These are phyloP conservation scores for Eueremaeus valkanovi DNA, from an alignment of 2,888 invertebrate genomes.

Conservation along the genomic window DNA sequence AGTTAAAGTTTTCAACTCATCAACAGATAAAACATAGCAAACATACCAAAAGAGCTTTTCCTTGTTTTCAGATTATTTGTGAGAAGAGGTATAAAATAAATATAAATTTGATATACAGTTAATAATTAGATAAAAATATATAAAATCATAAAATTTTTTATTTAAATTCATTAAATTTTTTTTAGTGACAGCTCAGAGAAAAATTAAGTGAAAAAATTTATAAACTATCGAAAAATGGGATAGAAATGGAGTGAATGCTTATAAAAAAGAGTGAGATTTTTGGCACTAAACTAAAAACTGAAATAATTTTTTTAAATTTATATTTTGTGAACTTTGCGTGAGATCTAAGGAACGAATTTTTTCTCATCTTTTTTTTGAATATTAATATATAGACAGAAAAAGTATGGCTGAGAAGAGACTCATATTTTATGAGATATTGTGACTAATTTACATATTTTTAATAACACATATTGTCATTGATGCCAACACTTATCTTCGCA, in stretches of 20 bases:
- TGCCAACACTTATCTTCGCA: not conserved
- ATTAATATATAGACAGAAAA: no score
- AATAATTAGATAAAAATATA: not conserved
- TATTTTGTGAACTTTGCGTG: not conserved
- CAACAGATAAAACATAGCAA: not conserved
- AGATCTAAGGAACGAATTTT: not conserved
- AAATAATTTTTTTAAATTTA: not conserved
- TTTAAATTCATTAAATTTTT: not conserved
- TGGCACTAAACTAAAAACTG: not conserved
- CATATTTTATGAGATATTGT: constrained; percentile 12
- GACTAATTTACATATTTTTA: constrained; percentile 36
- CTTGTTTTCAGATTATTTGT: not conserved
- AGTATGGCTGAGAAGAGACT: not conserved
- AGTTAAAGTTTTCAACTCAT: not conserved
- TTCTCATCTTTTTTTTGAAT: not conserved
- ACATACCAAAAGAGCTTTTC: not conserved
- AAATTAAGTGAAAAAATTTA: no score
- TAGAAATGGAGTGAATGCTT: no score
- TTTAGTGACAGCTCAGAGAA: not conserved
- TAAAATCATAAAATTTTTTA: no score
- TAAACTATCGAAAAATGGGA: not conserved
- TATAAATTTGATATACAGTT: not conserved
- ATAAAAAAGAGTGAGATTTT: not conserved
- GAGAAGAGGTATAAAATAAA: not conserved
- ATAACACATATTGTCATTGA: constrained; percentile 5